A percentile compares a stretch with the other conserved stretches of the same genome.
phyloP scores from a whole-genome alignment of 2,797 vertebrate genomes.

The Pogonophryne albipinna region DNA sequence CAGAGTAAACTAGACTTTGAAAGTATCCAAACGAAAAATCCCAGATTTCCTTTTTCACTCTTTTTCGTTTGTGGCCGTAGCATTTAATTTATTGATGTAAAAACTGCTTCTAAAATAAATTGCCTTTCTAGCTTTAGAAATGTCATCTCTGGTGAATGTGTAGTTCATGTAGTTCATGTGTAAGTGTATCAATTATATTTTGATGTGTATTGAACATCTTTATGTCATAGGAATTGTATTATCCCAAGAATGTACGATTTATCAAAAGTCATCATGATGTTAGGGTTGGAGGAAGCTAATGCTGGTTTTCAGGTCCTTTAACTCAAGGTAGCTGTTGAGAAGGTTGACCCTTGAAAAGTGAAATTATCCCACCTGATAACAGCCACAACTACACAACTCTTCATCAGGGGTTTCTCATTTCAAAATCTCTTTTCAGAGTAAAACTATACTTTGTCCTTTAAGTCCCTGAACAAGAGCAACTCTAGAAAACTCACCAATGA shows the following conservation, averaged over 20 bases:
- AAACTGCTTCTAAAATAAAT: too few relatives aligned
- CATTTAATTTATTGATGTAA: too few relatives aligned
- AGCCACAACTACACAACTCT: too few relatives aligned
- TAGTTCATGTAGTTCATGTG: not conserved
- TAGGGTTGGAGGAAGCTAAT: not conserved
- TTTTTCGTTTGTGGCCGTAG: too few relatives aligned
- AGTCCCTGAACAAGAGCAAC: not conserved
- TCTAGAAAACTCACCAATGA: constrained; percentile 70
- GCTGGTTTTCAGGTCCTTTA: not conserved
- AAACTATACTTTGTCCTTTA: not conserved
- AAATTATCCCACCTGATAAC: not conserved
- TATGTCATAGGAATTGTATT: not conserved
- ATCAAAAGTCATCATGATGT: not conserved
- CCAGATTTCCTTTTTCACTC: too few relatives aligned
- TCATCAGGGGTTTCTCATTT: not conserved
- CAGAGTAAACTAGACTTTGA: too few relatives aligned
- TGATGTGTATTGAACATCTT: not conserved
- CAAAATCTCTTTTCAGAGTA: not conserved
- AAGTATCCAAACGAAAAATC: too few relatives aligned
- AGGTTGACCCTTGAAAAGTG: not conserved
- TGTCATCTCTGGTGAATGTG: not conserved
- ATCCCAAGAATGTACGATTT: not conserved
- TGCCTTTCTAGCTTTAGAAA: too few relatives aligned
- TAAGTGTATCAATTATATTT: not conserved
- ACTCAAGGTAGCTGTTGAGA: not conserved